These are phyloP conservation scores for Thomomys bottae DNA, from an alignment of 2,113 vertebrate genomes.

Conservation along the genomic window DNA sequence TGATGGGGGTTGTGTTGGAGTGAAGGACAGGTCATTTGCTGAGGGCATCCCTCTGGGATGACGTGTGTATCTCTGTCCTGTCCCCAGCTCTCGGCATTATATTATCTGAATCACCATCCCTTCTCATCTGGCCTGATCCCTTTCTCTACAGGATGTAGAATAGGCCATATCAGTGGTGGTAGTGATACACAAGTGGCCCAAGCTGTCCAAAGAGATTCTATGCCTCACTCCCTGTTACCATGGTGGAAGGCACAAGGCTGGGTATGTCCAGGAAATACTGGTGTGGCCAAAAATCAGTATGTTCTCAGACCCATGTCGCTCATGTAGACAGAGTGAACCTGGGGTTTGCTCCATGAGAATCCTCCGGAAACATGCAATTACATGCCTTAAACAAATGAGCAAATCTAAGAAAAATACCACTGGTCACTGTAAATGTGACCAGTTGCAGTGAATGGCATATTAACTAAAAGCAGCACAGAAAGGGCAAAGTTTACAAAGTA, in stretches of 20 bases:
- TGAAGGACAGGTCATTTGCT: slow-evolving; percentile 25
- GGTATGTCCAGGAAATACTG: not conserved
- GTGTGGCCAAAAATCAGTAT: not conserved
- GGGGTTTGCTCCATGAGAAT: not conserved
- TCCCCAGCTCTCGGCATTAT: rapidly evolving
- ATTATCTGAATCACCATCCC: not conserved
- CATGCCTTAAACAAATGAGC: not conserved
- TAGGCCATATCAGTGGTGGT: rapidly evolving
- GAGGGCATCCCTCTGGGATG: rapidly evolving
- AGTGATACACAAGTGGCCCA: not conserved
- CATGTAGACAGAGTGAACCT: not conserved
- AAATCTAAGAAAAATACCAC: slow-evolving; percentile 8
- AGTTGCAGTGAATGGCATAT: slow-evolving; percentile 2
- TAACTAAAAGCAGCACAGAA: slow-evolving; percentile 50
- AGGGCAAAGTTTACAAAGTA: slow-evolving; percentile 41
- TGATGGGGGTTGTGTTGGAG: rapidly evolving
- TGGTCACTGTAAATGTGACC: not conserved
- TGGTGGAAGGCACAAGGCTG: not conserved
- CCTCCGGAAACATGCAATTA: not conserved
- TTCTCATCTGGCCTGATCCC: not conserved
- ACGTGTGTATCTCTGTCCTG: not conserved
- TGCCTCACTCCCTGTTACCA: rapidly evolving
- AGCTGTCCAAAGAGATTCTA: not conserved
- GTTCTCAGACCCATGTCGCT: rapidly evolving
- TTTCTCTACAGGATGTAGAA: not conserved